Conservation (phyloP, 2,797 vertebrate genomes). For the Cheirogaleus major region DNA sequence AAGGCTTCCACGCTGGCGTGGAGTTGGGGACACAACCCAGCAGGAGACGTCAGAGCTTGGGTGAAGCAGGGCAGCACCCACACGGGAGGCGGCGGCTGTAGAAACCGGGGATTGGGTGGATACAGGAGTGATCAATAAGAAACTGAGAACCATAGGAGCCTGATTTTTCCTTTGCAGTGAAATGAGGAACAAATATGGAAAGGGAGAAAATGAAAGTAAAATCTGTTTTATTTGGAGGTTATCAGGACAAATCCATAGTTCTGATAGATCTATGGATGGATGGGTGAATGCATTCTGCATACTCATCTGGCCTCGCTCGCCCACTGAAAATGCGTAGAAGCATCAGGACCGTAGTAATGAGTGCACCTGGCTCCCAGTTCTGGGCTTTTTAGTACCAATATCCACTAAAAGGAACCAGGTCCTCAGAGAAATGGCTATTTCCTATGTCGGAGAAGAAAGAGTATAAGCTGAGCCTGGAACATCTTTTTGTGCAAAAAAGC, state of each 20-base stretch:
- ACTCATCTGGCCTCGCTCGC: background rate
- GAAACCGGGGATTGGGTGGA: background rate
- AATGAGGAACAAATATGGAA: background rate
- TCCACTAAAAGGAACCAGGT: background rate
- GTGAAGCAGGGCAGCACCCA: background rate
- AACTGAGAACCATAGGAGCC: rapidly evolving
- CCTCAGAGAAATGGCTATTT: background rate
- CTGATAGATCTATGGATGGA: background rate
- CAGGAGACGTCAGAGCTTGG: rapidly evolving
- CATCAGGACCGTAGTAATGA: background rate
- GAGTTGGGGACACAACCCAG: background rate
- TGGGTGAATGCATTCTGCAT: background rate
- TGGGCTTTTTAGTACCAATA: background rate
- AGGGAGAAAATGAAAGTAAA: background rate
- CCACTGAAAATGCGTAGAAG: background rate
- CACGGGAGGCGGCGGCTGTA: rapidly evolving
- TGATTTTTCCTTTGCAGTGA: background rate
- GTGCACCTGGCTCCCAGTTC: background rate
- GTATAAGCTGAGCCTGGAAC: background rate
- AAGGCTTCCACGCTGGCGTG: background rate
- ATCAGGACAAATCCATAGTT: background rate
- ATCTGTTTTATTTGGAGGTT: background rate
- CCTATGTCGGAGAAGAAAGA: background rate
- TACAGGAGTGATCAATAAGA: background rate
- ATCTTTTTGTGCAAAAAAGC: background rate